phyloP scores from a whole-genome alignment of 2,113 vertebrate genomes.

The Scatophagus argus region DNA sequence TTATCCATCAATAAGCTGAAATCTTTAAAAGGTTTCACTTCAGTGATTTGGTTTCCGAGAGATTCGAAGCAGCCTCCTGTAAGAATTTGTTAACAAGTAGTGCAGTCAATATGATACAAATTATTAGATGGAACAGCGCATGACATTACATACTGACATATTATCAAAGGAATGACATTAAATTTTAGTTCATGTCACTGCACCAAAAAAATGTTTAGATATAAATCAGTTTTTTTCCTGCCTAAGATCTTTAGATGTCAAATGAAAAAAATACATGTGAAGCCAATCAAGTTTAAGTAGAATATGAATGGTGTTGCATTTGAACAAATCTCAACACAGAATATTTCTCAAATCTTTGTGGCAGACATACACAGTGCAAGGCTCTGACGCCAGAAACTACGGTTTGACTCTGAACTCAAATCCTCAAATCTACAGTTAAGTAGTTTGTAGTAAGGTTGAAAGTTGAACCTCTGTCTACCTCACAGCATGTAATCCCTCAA shows the following conservation, averaged over 20 bases:
- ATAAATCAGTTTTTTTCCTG: not conserved
- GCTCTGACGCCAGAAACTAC: no score
- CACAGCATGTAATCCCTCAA: not conserved
- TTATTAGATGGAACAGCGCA: conserved; percentile 9
- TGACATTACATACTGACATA: not conserved
- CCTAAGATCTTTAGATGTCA: not conserved
- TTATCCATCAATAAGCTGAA: conserved; percentile 52
- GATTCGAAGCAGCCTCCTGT: conserved; percentile 18
- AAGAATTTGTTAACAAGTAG: conserved; percentile 48
- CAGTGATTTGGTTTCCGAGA: conserved; percentile 34
- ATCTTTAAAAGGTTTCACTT: conserved; percentile 68
- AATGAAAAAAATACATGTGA: not conserved
- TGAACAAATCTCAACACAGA: not conserved
- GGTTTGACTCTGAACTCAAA: no score
- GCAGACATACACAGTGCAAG: no score
- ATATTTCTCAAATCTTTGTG: not conserved
- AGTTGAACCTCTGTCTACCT: not conserved
- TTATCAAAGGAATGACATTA: conserved; percentile 7
- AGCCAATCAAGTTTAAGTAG: not conserved
- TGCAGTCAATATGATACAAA: conserved; percentile 30
- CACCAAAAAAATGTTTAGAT: not conserved
- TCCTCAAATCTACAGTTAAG: no score
- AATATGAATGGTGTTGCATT: not conserved
- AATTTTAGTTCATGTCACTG: not conserved
- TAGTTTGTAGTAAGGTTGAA: no score